Evolutionary conservation across 92 coral and sea anemone genomes (phyloP), one percentile per base, ranked within the genome.

Genomic region (Siderastrea radians): DNA sequence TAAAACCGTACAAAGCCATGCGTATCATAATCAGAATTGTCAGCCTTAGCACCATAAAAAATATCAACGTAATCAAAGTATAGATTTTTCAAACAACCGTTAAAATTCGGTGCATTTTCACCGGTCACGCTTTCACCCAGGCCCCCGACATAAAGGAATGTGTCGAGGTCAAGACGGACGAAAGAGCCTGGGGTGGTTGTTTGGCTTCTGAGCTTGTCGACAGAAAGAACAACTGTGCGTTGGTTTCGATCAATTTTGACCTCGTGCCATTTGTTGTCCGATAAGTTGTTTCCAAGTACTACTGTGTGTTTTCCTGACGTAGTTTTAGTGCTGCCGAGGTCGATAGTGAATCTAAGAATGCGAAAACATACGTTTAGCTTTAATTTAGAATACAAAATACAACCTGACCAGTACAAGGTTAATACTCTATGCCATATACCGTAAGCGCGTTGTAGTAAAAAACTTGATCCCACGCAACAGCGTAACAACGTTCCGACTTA

Each of bases 221-320:
- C 78, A 1, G 81, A 16, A 55, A 97, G 61, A 58, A 76, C 82
- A 38, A 97, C 63, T 3, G 38, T 55, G 5, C 75, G 87, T 26
- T 70, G 16, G 47, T 67, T 80, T 17, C 98, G 97, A 19, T 61
- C 84, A 6, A 97, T 66, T 43, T 68, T 88, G 4, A 95, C 91
- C 45, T 75, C 80, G 62, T 97, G 99, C 99, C 99, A 97, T 51
- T 85, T 74, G 95, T 95, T 90, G 84, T 97, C 98, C 5, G 96
- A 90, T 51, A 97, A 93, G 44, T 92, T 84, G 78, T 94, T 88
- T 11, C 98, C 99, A 45, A 93, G 67, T 38, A 95, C 71, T 16
- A 95, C 81, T 48, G 92, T 78, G 85, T 91, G 94, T 26, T 87
- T 78, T n/a, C 88, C 96, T 6, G 88, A 75, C 4, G 49, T 86